A percentile compares a stretch with the other conserved stretches of the same genome.
These are phyloP conservation scores for Vulpes ferrilata DNA, from an alignment of 2,113 vertebrate genomes.

Conservation along the genomic window DNA sequence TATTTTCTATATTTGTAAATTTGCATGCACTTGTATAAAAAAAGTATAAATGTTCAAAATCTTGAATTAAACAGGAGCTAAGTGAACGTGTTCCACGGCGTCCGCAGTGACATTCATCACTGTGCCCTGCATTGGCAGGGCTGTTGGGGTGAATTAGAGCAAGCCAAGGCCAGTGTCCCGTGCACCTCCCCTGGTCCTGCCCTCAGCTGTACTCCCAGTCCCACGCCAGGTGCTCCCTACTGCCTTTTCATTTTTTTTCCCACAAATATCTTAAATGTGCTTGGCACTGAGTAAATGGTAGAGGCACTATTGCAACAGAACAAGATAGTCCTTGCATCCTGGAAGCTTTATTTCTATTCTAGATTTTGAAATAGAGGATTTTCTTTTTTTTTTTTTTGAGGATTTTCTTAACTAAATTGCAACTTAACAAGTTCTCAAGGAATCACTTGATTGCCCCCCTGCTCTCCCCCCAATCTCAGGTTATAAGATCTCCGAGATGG, in stretches of 20 bases:
- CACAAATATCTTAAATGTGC: neutral
- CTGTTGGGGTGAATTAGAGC: neutral
- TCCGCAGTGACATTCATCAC: neutral
- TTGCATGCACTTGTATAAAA: constrained; percentile 80
- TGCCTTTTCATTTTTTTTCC: neutral
- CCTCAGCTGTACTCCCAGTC: neutral
- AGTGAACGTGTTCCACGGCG: neutral
- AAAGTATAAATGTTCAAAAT: constrained; percentile 82
- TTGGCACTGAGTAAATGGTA: neutral
- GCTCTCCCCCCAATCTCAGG: neutral
- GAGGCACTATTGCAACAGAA: too few relatives aligned
- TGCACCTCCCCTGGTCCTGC: neutral
- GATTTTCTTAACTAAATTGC: constrained; percentile 5
- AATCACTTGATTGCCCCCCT: neutral
- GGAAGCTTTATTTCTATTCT: neutral
- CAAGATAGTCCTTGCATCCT: neutral
- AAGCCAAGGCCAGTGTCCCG: neutral
- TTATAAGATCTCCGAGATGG: neutral
- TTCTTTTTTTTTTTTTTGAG: neutral
- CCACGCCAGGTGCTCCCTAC: neutral
- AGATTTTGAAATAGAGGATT: neutral
- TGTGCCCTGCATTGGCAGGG: neutral
- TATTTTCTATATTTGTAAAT: constrained; percentile 84
- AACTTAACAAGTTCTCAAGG: neutral
- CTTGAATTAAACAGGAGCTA: constrained; percentile 82